Base-by-base conservation (phyloP, 2,113 vertebrate genomes). In the Fulica atra region DNA sequence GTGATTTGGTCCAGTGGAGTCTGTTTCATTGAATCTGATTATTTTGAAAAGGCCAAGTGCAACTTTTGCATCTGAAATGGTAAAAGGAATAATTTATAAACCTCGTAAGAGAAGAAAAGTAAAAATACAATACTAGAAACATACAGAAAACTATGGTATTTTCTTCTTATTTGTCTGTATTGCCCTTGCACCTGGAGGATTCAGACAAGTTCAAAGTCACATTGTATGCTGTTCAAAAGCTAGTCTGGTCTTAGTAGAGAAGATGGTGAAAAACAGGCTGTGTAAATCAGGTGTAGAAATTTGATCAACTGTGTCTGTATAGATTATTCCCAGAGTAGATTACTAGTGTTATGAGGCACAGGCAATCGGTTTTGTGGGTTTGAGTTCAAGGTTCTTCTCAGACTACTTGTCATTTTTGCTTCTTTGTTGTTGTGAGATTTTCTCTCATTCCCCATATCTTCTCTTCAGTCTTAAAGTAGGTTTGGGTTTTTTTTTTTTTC, bases 401-500 rank as follows among this genome's bases (percentile, higher is more conserved):
- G 18, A 53, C 2, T 31, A 6, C 20, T 28, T 44, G 13, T 40
- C 9, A 33, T n/a, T 91, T 85, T 64, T 2, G 1, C 8, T 42
- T 31, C 8, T 29, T 71, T 57, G 21, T 6, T 82, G 8, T 46
- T 31, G 17, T 46, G 33, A 29, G 33, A 64, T 16, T 60, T 74
- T 0, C 2, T 21, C 13, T 13, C 9, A 2, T 9, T 10, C 20
- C 5, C 3, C 2, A 1, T 11, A 17, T 68, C 15, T 56, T 29
- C 35, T 63, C n/a, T 90, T 78, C 33, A 76, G 17, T 53, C 13
- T 69, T 23, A 81, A 63, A 73, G 38, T 13, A 40, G n/a, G 2
- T 28, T 11, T 56, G 11, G 11, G 11, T 26, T 51, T 76, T 33
- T 4, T 0, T 18, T 48, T 48, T 60, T 50, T 77, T 15, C 23